Conservation (phyloP, 2,113 vertebrate genomes). For the Gambusia affinis region DNA sequence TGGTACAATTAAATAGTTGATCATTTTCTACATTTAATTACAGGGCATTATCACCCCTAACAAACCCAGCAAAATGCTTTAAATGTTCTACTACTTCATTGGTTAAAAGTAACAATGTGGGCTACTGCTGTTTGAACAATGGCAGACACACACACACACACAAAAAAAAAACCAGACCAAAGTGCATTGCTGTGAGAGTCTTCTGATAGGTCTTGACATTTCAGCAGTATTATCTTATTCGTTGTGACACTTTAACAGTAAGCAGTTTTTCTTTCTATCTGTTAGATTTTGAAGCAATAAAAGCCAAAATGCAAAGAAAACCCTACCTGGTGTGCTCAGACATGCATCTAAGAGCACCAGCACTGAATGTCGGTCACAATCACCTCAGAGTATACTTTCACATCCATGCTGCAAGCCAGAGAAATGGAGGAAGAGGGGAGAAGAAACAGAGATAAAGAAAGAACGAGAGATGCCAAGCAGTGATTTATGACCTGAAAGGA, state of each 20-base stretch:
- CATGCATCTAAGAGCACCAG: constrained; percentile 58
- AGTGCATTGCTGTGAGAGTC: constrained; percentile 32
- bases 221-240: constrained; percentile 59
- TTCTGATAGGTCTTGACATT: constrained; percentile 65
- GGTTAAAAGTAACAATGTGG: constrained; percentile 1
- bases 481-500: constrained; percentile 81
- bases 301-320: constrained; percentile 37
- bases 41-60: no score
- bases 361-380: constrained; percentile 60
- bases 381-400: constrained; percentile 47
- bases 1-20: no score
- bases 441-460: constrained; percentile 24
- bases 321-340: constrained; percentile 20
- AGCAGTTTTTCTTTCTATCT: constrained; percentile 59
- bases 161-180: constrained; percentile 5
- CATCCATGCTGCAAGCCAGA: constrained; percentile 48
- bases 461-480: constrained; percentile 65
- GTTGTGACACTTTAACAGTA: constrained; percentile 56
- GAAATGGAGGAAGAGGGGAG: constrained; percentile 14
- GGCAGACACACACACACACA: background rate
- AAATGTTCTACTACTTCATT: constrained; percentile 36
- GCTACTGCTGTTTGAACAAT: constrained; percentile 17
- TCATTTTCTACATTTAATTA: no score
- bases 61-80: background rate
- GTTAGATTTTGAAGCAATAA: constrained; percentile 45